These are phyloP conservation scores for Buphagus erythrorhynchus DNA, from an alignment of 2,797 vertebrate genomes.

Conservation along the genomic window DNA sequence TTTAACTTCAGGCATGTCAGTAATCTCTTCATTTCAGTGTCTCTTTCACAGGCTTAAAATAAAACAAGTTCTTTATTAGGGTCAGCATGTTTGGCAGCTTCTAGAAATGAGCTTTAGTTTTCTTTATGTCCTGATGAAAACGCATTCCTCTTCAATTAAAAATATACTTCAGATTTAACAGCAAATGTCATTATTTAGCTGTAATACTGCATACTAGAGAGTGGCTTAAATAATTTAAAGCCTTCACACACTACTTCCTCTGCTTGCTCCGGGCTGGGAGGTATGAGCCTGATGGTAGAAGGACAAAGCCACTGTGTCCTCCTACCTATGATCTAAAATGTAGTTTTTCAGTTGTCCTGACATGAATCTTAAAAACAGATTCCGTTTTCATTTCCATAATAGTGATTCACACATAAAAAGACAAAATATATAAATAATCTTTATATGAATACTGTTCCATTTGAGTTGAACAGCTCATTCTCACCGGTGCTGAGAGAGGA, in stretches of 20 bases:
- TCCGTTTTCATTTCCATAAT: neutral
- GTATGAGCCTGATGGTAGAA: neutral
- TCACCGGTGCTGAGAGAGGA: neutral
- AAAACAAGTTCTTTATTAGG: neutral
- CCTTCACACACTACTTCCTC: neutral
- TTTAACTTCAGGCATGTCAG: neutral
- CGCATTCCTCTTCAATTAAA: neutral
- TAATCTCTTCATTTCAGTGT: constrained; percentile 8
- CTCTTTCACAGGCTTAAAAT: neutral
- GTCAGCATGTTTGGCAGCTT: neutral
- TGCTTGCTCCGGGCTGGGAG: neutral
- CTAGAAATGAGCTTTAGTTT: neutral
- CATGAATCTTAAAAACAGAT: neutral
- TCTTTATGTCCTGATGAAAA: neutral
- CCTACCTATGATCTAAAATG: neutral
- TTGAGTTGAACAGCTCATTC: neutral
- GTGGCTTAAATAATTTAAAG: neutral
- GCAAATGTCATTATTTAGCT: neutral
- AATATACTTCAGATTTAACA: neutral
- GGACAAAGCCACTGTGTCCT: neutral
- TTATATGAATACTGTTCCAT: neutral
- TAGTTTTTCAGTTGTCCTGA: neutral
- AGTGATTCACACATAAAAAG: neutral
- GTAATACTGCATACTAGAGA: neutral
- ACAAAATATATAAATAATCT: neutral